A percentile compares a stretch with the other conserved stretches of the same genome.
Conservation (phyloP, 2,113 vertebrate genomes). For the Damaliscus lunatus region DNA sequence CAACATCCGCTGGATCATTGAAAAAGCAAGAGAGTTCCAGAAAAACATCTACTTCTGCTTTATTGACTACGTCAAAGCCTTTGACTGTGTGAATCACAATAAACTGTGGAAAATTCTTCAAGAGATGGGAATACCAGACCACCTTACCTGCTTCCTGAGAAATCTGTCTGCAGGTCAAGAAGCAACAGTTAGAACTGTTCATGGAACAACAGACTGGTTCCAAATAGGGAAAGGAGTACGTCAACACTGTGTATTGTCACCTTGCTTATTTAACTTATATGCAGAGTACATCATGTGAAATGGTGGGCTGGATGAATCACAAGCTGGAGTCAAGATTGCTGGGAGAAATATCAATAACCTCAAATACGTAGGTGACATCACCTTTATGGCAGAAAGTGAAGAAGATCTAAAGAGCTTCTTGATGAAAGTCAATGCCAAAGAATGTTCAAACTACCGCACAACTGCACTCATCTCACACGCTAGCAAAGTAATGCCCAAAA, state of each 20-base stretch:
- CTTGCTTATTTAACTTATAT: not conserved
- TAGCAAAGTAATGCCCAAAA: not conserved
- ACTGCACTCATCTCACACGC: not conserved
- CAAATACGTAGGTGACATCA: not conserved
- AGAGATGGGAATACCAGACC: not conserved
- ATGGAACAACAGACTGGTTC: not conserved
- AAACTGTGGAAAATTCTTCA: not conserved
- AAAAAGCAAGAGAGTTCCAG: not conserved
- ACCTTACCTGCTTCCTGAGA: not conserved
- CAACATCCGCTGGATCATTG: accelerated
- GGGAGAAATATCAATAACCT: not conserved
- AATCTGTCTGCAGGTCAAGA: not conserved
- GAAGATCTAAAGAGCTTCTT: not conserved
- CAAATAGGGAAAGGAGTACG: not conserved
- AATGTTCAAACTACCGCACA: not conserved
- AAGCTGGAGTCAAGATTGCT: not conserved
- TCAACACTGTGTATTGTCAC: not conserved
- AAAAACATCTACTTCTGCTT: not conserved
- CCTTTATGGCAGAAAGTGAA: not conserved
- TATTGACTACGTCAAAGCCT: not conserved
- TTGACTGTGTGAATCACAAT: not conserved
- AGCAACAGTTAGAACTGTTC: not conserved
- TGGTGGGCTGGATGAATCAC: not conserved
- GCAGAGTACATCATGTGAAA: not conserved
- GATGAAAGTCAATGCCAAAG: not conserved